These are phyloP conservation scores for Tympanuchus pallidicinctus DNA, from an alignment of 2,113 vertebrate species.

Conservation along the genomic window DNA sequence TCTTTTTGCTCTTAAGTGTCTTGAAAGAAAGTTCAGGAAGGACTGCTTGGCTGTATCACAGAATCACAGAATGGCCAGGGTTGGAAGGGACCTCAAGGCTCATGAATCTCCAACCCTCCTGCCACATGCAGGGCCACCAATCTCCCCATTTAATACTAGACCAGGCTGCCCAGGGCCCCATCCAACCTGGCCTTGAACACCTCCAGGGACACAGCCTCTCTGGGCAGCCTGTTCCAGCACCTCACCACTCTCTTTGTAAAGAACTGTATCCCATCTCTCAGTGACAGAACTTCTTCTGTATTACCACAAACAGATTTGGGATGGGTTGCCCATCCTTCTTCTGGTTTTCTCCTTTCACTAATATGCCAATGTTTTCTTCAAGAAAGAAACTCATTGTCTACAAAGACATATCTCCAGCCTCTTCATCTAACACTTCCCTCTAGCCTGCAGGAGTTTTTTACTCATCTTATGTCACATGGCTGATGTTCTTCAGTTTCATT, in stretches of 20 bases:
- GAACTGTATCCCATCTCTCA: neutral
- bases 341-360: neutral
- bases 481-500: neutral
- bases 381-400: neutral
- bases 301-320: neutral
- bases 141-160: no score
- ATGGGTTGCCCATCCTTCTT: neutral
- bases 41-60: neutral
- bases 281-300: neutral
- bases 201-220: no score
- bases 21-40: neutral
- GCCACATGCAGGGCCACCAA: no score
- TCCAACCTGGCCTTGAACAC: no score
- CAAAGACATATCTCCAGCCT: neutral
- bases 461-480: neutral
- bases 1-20: neutral
- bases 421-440: neutral
- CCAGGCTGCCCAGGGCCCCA: no score
- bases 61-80: no score
- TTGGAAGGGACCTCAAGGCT: no score
- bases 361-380: neutral
- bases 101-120: no score
- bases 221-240: no score
- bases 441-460: neutral
- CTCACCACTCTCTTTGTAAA: no score